Evolutionary conservation across 1,140 invertebrate genomes (phyloP).

Genomic region (Eufriesea mexicana): DNA sequence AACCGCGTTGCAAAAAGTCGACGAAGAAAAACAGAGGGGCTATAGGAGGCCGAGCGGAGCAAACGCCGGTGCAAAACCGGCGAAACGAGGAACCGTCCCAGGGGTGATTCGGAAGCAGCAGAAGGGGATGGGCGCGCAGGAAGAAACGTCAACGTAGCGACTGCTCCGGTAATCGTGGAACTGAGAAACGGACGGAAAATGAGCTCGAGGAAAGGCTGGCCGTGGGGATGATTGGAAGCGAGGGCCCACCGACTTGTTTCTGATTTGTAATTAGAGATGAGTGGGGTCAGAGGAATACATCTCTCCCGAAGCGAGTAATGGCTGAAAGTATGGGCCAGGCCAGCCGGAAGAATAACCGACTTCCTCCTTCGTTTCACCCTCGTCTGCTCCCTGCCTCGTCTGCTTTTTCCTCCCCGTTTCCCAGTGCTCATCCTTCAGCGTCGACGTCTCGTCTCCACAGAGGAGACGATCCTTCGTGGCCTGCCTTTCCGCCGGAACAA

Average conservation of each 20-base stretch:
- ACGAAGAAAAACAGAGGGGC: slow-evolving; percentile 1
- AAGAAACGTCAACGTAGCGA: background rate
- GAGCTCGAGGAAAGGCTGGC: slow-evolving; percentile 19
- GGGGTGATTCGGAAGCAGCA: background rate
- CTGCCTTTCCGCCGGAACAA: slow-evolving; percentile 41
- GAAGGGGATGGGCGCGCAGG: background rate
- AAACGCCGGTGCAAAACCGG: slow-evolving; percentile 6
- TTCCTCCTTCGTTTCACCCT: background rate
- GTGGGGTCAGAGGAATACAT: slow-evolving; percentile 71
- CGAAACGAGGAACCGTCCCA: background rate
- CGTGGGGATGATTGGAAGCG: slow-evolving; percentile 40
- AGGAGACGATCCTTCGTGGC: slow-evolving; percentile 37
- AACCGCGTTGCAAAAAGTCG: slow-evolving; percentile 14
- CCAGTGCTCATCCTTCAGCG: slow-evolving; percentile 19
- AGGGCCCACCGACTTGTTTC: slow-evolving; percentile 72
- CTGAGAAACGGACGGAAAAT: slow-evolving; percentile 47
- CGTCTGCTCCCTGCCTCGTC: background rate
- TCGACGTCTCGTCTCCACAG: slow-evolving; percentile 15
- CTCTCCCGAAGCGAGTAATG: slow-evolving; percentile 72
- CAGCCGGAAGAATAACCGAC: slow-evolving; percentile 71
- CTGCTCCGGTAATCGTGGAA: background rate
- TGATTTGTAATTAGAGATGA: slow-evolving; percentile 80
- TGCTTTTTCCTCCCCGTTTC: slow-evolving; percentile 11
- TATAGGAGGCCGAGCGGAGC: background rate
- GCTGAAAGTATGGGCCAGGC: slow-evolving; percentile 61